Base-by-base conservation (phyloP, 2,797 vertebrate genomes). In the Epinephelus coioides region DNA sequence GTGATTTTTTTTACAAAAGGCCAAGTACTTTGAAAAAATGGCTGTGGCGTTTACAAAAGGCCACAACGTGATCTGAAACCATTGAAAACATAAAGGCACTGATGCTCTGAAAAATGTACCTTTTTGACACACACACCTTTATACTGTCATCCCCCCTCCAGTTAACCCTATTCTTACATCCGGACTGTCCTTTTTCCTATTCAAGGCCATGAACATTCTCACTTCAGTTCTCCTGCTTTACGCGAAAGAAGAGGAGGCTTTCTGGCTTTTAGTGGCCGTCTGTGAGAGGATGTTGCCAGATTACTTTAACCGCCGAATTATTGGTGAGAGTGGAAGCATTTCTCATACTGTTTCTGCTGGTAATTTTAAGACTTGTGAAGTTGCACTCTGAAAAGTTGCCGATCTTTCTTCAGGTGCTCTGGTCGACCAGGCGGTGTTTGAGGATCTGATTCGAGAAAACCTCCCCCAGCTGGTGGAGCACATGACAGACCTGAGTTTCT, bases 161-260 rank as follows among this genome's bases (percentile, higher is more conserved):
- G 54, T 60, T 59, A 17, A 61, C 18, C 9, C 6, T 69, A 25
- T 15, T 40, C 5, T 65, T 38, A 7, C 17, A 23, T 3, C 34
- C 44, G 19, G 62, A 56, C 13, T 47, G 10, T 68, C 14, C 5
- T 57, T 47, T 68, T 12, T 76, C 9, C 38, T 73, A 0, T 91
- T 38, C 81, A 99, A 99, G 98, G 98, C 98, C 69, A 99, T 99
- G 98, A 99, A 99, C 87, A 99, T 99, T 86, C 95, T 99, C 91
- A 98, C 98, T 3, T 99, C 98, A 0, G 97, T 99, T 59, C 95
- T 99, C 73, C 95, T 99, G 76, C 95, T 99, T 15, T 99, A 99
- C 38, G 97, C 98, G 23, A 99, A 99, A 92, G 98, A 99, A 86
- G 98, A 99, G 88, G 98, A 99, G 86, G 98, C 98, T 0, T 99